Base-by-base conservation (phyloP, 1,140 invertebrate genomes). In the Drosophila asahinai region DNA sequence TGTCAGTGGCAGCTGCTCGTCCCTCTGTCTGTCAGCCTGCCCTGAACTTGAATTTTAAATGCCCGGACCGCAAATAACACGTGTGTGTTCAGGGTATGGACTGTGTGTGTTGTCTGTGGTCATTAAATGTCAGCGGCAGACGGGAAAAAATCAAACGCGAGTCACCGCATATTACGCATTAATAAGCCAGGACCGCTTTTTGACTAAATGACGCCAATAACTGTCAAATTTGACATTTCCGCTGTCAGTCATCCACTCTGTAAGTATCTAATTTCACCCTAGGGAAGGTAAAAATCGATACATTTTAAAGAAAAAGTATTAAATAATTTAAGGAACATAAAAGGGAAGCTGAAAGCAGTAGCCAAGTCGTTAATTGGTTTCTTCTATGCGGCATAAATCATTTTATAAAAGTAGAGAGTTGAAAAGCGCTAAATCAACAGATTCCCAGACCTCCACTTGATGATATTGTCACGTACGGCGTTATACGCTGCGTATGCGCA, bases 21-120 rank as follows among this genome's bases (percentile, higher is more conserved):
- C 51, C 49, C 76, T 70, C 78, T 73, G 83, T 73, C 70, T 42
- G 67, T 40, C 48, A 36, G 22, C 51, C 63, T 42, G 65, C 25
- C 49, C 52, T 86, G 84, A 86, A 86, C 83, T 86, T 86, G 83
- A 86, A 86, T 86, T 89, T 89, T 89, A 83, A 86, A 86, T 83
- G 67, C 64, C 59, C 54, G 58, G 51, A 77, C 83, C 83, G 67
- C 83, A 86, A 78, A 83, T 66, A 86, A 67, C 84, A 83, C 77
- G 77, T 83, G 62, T 40, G 38, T 64, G 62, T 76, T 71, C 61
- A 2, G 45, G 67, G 45, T 61, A 11, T 17, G 43, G 65, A 22
- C 17, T 19, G 33, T 45, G 58, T 75, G 58, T 75, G 79, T 76
- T 84, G 77, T 74, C 49, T 86, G 83, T 58, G 83, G 83, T 89